Evolutionary conservation across 2,888 invertebrate species (phyloP).

Genomic region (Hemistola chrysoprasaria): DNA sequence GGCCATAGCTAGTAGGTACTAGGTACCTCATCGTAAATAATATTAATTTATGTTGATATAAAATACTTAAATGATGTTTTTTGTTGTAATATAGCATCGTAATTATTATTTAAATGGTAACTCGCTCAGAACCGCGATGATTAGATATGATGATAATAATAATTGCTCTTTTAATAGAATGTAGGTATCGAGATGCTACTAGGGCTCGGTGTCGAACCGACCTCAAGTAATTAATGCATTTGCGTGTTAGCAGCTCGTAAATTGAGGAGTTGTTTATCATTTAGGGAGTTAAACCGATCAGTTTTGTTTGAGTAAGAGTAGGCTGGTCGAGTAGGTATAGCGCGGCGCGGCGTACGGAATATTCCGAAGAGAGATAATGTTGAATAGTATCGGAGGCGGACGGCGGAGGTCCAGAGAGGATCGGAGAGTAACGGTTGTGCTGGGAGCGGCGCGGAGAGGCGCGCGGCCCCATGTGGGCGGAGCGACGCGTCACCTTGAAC

Average conservation of each 20-base stretch:
- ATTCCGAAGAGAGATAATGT: too few species aligned
- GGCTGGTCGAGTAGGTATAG: too few species aligned
- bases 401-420: conserved; percentile 54
- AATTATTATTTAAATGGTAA: conserved; percentile 26
- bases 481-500: conserved; percentile 80
- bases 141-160: conserved; percentile 14
- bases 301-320: conserved; percentile 52
- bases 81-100: conserved; percentile 17
- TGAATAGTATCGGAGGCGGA: too few species aligned
- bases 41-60: too few species aligned
- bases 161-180: conserved; percentile 25
- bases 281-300: conserved; percentile 46
- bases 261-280: conserved; percentile 33
- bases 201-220: conserved; percentile 14
- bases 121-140: conserved; percentile 11
- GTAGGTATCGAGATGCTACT: conserved; percentile 8
- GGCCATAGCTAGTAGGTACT: conserved; percentile 8
- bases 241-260: conserved; percentile 41
- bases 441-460: conserved; percentile 23
- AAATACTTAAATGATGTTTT: conserved; percentile 21
- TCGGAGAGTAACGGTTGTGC: conserved; percentile 71
- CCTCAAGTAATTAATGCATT: conserved; percentile 39
- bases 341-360: too few species aligned
- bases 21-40: too few species aligned
- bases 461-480: conserved; percentile 66